A percentile compares a stretch with the other conserved stretches of the same genome.
These are phyloP conservation scores for Reticulitermes speratus DNA, from an alignment of 1,140 invertebrate genomes.

Conservation along the genomic window DNA sequence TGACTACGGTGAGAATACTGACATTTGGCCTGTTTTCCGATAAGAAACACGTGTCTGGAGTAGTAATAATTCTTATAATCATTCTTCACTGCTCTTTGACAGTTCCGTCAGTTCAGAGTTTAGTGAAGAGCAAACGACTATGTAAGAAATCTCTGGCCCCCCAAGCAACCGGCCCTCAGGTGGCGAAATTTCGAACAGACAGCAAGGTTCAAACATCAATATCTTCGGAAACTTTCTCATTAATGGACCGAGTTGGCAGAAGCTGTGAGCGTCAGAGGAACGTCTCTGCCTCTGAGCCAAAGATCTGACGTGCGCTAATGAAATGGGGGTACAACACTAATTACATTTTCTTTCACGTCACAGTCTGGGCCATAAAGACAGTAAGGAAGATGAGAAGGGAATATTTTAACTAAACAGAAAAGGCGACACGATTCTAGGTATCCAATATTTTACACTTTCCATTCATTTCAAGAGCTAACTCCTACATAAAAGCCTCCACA, in stretches of 20 bases:
- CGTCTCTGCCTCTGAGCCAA: neutral
- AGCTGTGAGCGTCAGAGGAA: neutral
- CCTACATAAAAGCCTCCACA: neutral
- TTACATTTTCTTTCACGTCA: neutral
- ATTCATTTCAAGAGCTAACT: neutral
- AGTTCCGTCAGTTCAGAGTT: too few species aligned
- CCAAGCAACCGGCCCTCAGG: too few species aligned
- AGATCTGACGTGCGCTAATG: neutral
- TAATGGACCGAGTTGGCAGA: neutral
- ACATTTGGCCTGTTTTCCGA: too few species aligned
- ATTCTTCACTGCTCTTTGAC: too few species aligned
- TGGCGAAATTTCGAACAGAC: too few species aligned
- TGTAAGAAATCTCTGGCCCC: too few species aligned
- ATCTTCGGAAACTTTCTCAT: too few species aligned
- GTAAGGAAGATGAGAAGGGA: neutral
- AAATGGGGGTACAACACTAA: neutral
- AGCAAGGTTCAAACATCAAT: too few species aligned
- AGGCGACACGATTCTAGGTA: neutral
- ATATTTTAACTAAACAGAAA: neutral
- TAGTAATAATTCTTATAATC: too few species aligned
- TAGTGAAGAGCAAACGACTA: too few species aligned
- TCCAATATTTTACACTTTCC: conserved; percentile 4
- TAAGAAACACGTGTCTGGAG: too few species aligned
- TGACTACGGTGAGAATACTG: too few species aligned
- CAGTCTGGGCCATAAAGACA: neutral